Evolutionary conservation across 2,797 vertebrate genomes (phyloP).

Genomic region (Aselliscus stoliczkanus): DNA sequence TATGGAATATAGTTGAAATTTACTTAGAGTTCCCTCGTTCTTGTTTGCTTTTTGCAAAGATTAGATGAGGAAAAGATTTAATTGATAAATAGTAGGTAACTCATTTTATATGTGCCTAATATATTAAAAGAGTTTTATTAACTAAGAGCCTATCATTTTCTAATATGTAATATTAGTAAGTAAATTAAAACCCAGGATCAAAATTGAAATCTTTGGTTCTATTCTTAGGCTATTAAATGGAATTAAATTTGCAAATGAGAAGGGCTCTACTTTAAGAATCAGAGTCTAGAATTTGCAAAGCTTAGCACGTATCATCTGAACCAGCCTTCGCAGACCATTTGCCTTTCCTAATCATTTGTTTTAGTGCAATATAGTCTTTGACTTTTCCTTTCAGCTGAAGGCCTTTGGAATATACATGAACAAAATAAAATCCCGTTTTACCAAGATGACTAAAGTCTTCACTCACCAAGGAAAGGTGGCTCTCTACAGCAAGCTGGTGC

Average conservation of each 20-base stretch:
- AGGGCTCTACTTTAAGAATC: neutral
- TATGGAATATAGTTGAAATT: conserved; percentile 39
- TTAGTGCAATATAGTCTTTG: conserved; percentile 11
- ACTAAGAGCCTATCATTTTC: neutral
- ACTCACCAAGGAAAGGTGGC: conserved; percentile 82
- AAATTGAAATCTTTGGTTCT: conserved; percentile 29
- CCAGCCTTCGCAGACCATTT: neutral
- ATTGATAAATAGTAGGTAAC: conserved; percentile 8
- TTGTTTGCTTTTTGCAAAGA: conserved; percentile 23
- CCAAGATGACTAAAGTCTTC: conserved; percentile 84
- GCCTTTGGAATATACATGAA: conserved; percentile 82
- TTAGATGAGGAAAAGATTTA: conserved; percentile 40
- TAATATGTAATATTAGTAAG: conserved; percentile 33
- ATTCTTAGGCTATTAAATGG: conserved; percentile 1
- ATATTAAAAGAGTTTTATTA: neutral
- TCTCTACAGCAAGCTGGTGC: conserved; percentile 81
- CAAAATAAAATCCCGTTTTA: conserved; percentile 83
- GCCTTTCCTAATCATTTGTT: conserved; percentile 35
- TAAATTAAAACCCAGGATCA: conserved; percentile 32
- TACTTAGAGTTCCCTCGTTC: conserved; percentile 22
- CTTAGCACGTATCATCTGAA: neutral
- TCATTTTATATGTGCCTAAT: conserved; percentile 29
- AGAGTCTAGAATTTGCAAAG: neutral
- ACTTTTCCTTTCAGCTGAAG: conserved; percentile 76
- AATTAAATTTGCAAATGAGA: conserved; percentile 47